Evolutionary conservation across 2,888 invertebrate species (phyloP).

Genomic region (Drosophila heteroneura): DNA sequence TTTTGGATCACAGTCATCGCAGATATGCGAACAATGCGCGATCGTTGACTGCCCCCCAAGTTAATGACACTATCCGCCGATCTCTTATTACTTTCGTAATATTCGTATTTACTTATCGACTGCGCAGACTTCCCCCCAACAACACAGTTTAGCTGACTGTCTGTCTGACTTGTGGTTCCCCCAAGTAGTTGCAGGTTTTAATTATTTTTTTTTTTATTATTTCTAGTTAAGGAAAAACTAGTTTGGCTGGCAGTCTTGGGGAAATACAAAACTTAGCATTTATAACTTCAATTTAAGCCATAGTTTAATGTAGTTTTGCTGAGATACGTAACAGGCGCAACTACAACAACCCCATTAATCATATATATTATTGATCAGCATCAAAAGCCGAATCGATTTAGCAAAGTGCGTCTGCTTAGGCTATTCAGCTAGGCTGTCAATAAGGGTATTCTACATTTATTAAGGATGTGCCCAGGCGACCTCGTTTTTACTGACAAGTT

Average conservation of each 20-base stretch:
- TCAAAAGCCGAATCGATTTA: background rate
- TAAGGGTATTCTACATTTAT: background rate
- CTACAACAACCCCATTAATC: background rate
- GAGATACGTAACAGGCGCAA: background rate
- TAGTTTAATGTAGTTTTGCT: background rate
- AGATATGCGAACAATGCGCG: slow-evolving; percentile 47
- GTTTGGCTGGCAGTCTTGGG: background rate
- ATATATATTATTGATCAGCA: background rate
- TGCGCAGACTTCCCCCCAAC: background rate
- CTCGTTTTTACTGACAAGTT: background rate
- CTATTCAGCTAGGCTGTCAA: too few relatives aligned
- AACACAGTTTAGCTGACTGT: background rate
- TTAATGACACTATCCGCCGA: slow-evolving; percentile 49
- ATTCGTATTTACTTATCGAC: slow-evolving; percentile 9
- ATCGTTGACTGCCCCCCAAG: slow-evolving; percentile 51
- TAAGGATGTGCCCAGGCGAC: background rate
- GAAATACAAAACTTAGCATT: background rate
- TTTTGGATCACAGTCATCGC: slow-evolving; percentile 43
- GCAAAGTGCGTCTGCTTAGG: background rate
- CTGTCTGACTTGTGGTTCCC: background rate
- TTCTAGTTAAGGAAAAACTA: background rate
- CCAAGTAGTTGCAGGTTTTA: background rate
- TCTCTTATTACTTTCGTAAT: slow-evolving; percentile 30
- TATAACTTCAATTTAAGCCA: background rate
- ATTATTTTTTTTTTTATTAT: background rate